phyloP scores from a whole-genome alignment of 2,113 vertebrate genomes.

The Ramphastos sulfuratus region DNA sequence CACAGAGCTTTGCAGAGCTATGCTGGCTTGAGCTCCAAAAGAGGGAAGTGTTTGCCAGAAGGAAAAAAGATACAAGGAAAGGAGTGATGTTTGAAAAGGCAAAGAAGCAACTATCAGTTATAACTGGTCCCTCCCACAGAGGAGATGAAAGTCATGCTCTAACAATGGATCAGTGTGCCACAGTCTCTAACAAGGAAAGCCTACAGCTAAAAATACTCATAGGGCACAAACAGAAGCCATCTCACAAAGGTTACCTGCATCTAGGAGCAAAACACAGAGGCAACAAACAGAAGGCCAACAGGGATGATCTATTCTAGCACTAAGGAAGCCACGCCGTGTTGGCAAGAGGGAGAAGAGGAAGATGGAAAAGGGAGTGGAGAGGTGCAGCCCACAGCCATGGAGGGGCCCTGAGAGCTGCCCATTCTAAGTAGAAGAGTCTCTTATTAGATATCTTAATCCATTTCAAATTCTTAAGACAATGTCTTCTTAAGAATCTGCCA shows the following conservation, averaged over 20 bases:
- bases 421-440: constrained; percentile 28
- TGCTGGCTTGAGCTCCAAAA: constrained; percentile 68
- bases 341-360: neutral
- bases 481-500: constrained; percentile 23
- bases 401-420: neutral
- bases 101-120: constrained; percentile 54
- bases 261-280: constrained; percentile 43
- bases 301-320: constrained; percentile 27
- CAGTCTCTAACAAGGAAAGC: constrained; percentile 43
- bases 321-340: neutral
- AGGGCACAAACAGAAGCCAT: constrained; percentile 62
- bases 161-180: constrained; percentile 55
- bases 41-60: constrained; percentile 65
- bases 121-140: constrained; percentile 28
- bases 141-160: constrained; percentile 36
- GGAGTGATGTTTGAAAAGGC: constrained; percentile 66
- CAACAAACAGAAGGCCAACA: neutral
- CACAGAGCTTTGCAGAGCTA: constrained; percentile 67
- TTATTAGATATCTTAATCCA: neutral
- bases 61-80: constrained; percentile 67
- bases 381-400: constrained; percentile 30
- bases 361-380: constrained; percentile 15
- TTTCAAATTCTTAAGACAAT: constrained; percentile 21
- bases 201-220: constrained; percentile 54
- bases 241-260: constrained; percentile 58